phyloP scores from a whole-genome alignment of 2,113 vertebrate species.

The Triplophysa dalaica region DNA sequence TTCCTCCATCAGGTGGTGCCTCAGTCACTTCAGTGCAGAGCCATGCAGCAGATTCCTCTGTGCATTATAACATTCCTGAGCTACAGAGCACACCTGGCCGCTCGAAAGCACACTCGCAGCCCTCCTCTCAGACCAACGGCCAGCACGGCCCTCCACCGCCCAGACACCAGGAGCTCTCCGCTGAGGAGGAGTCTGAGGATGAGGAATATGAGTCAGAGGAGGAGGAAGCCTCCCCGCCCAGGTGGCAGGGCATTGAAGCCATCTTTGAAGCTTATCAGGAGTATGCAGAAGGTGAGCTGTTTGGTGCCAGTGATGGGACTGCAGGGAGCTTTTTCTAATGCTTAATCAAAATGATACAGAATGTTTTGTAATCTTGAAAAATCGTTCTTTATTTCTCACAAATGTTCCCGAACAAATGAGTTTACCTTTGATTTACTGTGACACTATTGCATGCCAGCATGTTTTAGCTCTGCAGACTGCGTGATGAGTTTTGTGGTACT shows the following conservation, averaged over 20 bases:
- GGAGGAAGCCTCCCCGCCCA: constrained; percentile 74
- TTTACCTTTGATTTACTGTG: too few species aligned
- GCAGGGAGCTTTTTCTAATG: too few species aligned
- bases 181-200: constrained; percentile 77
- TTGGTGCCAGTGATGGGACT: background rate
- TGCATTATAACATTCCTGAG: constrained; percentile 98
- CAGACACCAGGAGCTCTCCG: constrained; percentile 69
- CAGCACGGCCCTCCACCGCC: constrained; percentile 76
- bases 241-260: constrained; percentile 96
- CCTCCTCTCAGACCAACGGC: constrained; percentile 80
- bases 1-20: constrained; percentile 69
- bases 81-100: constrained; percentile 78
- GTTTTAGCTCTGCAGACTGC: too few species aligned
- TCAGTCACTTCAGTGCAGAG: constrained; percentile 81
- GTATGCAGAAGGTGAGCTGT: constrained; percentile 88
- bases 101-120: constrained; percentile 47
- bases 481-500: too few species aligned
- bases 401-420: too few species aligned
- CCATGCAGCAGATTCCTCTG: constrained; percentile 85
- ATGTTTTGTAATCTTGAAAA: too few species aligned
- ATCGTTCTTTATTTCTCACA: too few species aligned
- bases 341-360: too few species aligned
- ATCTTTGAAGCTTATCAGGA: constrained; percentile 98
- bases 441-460: too few species aligned
- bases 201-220: constrained; percentile 73